These are phyloP conservation scores for Cebidichthys violaceus DNA, from an alignment of 2,113 vertebrate genomes.

Conservation along the genomic window DNA sequence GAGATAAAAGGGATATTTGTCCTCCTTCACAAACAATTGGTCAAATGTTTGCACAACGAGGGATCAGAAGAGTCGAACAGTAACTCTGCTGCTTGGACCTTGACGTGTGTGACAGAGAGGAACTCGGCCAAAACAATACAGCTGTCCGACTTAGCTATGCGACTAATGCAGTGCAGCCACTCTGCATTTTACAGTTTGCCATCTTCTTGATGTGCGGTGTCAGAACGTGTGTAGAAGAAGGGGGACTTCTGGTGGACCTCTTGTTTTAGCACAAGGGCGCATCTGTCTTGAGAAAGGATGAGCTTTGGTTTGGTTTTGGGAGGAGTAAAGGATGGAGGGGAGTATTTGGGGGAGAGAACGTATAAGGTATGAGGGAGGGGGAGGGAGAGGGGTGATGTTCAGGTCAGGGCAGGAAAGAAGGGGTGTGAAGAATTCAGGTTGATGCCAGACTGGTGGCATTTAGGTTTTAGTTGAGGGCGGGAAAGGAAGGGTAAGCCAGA, in stretches of 20 bases:
- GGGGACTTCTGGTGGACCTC: slow-evolving; percentile 86
- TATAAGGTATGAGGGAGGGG: slow-evolving; percentile 4
- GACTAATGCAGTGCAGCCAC: slow-evolving; percentile 78
- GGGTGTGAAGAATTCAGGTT: slow-evolving; percentile 40
- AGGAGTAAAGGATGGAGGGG: background rate
- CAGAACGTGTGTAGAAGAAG: slow-evolving; percentile 87
- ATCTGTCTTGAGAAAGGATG: slow-evolving; percentile 79
- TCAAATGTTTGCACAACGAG: slow-evolving; percentile 80
- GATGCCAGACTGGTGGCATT: slow-evolving; percentile 27
- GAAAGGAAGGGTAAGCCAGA: slow-evolving; percentile 80
- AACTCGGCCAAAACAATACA: slow-evolving; percentile 64
- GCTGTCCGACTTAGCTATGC: slow-evolving; percentile 58
- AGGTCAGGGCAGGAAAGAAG: background rate
- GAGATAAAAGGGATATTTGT: slow-evolving; percentile 20
- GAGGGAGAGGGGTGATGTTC: background rate
- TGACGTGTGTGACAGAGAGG: slow-evolving; percentile 7
- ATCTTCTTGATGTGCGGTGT: slow-evolving; percentile 64
- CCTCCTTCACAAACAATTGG: slow-evolving; percentile 84
- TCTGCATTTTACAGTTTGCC: slow-evolving; percentile 53
- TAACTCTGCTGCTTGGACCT: slow-evolving; percentile 59
- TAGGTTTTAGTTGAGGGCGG: slow-evolving; percentile 68
- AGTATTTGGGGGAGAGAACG: background rate
- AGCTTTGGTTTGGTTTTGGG: slow-evolving; percentile 48
- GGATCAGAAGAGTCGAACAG: slow-evolving; percentile 5
- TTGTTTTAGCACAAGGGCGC: slow-evolving; percentile 86